Evolutionary conservation across 2,888 invertebrate genomes (phyloP).

Genomic region (Andrena chrysosceles): DNA sequence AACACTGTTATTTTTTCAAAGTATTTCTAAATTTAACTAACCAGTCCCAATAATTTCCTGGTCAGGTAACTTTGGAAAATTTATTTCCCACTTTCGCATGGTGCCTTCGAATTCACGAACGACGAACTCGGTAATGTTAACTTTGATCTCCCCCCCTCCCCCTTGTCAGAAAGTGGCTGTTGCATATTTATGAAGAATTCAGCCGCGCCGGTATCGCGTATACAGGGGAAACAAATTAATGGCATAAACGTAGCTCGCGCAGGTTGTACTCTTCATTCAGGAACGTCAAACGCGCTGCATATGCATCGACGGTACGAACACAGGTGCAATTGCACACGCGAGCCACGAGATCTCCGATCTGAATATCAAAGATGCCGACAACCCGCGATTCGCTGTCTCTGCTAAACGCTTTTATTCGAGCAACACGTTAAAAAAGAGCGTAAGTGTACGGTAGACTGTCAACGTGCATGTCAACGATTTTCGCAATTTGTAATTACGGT

Average conservation of each 20-base stretch:
- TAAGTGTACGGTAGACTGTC: slow-evolving; percentile 12
- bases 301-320: slow-evolving; percentile 42
- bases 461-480: background rate
- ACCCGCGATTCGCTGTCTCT: slow-evolving; percentile 11
- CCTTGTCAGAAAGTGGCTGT: slow-evolving; percentile 21
- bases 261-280: slow-evolving; percentile 46
- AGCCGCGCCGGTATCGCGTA: slow-evolving; percentile 26
- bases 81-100: background rate
- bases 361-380: slow-evolving; percentile 75
- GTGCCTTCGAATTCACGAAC: background rate
- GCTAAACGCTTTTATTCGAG: slow-evolving; percentile 26
- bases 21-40: too few relatives aligned
- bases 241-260: slow-evolving; percentile 56
- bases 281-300: slow-evolving; percentile 49
- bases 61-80: background rate
- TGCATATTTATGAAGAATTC: slow-evolving; percentile 58
- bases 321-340: slow-evolving; percentile 56
- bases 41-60: background rate
- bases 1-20: too few relatives aligned
- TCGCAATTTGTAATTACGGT: background rate
- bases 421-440: background rate
- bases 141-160: slow-evolving; percentile 1
- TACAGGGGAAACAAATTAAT: slow-evolving; percentile 52
- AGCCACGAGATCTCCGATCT: slow-evolving; percentile 66
- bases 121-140: slow-evolving; percentile 17